Evolutionary conservation across 1,140 invertebrate genomes (phyloP).

Genomic region (Solen grandis): DNA sequence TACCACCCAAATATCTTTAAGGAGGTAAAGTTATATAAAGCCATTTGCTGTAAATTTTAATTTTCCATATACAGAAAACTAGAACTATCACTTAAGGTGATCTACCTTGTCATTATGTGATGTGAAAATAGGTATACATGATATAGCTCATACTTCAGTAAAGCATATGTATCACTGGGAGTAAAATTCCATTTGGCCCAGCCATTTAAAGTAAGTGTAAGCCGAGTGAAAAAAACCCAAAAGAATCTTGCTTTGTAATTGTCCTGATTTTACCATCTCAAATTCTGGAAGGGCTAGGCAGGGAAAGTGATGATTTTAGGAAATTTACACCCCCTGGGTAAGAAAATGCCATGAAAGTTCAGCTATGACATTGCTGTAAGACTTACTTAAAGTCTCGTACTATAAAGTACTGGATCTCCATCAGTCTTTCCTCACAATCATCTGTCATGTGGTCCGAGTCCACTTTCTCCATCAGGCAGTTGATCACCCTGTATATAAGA

Average conservation of each 20-base stretch:
- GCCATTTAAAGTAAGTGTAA: not conserved
- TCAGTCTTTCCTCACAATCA: constrained; percentile 93
- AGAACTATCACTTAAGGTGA: too few species aligned
- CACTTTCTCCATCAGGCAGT: constrained; percentile 95
- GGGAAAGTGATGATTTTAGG: not conserved
- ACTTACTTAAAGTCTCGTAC: constrained; percentile 92
- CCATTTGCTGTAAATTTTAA: too few species aligned
- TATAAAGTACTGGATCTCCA: constrained; percentile 99
- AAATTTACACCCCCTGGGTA: not conserved
- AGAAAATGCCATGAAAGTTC: not conserved
- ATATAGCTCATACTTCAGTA: too few species aligned
- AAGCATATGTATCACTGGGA: too few species aligned
- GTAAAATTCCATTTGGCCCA: too few species aligned
- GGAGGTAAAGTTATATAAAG: too few species aligned
- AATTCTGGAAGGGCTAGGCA: not conserved
- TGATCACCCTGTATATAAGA: constrained; percentile 89
- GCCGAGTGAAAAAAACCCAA: not conserved
- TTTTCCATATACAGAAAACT: too few species aligned
- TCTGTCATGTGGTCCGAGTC: constrained; percentile 92
- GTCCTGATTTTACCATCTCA: not conserved
- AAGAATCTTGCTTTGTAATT: not conserved
- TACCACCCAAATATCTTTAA: too few species aligned
- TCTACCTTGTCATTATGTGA: too few species aligned
- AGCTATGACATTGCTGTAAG: not conserved
- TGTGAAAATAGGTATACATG: too few species aligned